Percentiles rank a stretch among this genome's conserved stretches.
Conservation (phyloP, 92 coral and sea anemone species). For the Epizoanthus ramosus region DNA sequence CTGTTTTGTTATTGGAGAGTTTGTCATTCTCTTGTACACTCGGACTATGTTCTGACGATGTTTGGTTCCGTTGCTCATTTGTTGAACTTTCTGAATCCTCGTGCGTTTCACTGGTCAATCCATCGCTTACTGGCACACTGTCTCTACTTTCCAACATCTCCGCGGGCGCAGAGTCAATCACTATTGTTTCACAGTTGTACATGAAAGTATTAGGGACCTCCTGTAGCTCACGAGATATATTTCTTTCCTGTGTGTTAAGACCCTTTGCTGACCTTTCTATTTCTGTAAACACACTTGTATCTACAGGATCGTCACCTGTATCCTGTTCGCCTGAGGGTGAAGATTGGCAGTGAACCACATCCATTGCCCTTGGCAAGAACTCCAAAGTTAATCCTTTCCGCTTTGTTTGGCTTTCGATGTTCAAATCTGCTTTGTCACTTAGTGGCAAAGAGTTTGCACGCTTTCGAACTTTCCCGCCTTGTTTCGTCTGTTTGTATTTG, state of each 20-base stretch:
- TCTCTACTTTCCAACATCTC: background rate
- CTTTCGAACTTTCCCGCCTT: background rate
- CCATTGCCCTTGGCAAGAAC: background rate
- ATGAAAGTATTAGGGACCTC: background rate
- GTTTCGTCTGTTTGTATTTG: background rate
- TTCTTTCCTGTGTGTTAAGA: background rate
- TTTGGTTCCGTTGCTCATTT: conserved; percentile 2
- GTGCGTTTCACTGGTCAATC: background rate
- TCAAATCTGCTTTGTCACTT: background rate
- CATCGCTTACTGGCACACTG: background rate
- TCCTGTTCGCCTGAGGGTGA: conserved; percentile 27
- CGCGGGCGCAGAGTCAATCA: conserved; percentile 5
- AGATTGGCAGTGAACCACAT: background rate
- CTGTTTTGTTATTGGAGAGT: background rate
- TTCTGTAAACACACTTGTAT: background rate
- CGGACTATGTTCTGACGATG: conserved; percentile 2
- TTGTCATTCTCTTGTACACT: background rate
- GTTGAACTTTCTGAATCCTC: background rate
- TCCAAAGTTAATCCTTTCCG: conserved; percentile 7
- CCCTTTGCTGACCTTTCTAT: conserved; percentile 34
- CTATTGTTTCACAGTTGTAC: conserved; percentile 21
- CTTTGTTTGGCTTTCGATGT: background rate
- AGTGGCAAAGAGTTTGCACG: background rate
- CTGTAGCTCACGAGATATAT: conserved; percentile 12
- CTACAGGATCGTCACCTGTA: conserved; percentile 7